Percentiles rank a stretch among this genome's conserved stretches.
Evolutionary conservation across 1,140 invertebrate species (phyloP).

Genomic region (Platorchestia sp.): DNA sequence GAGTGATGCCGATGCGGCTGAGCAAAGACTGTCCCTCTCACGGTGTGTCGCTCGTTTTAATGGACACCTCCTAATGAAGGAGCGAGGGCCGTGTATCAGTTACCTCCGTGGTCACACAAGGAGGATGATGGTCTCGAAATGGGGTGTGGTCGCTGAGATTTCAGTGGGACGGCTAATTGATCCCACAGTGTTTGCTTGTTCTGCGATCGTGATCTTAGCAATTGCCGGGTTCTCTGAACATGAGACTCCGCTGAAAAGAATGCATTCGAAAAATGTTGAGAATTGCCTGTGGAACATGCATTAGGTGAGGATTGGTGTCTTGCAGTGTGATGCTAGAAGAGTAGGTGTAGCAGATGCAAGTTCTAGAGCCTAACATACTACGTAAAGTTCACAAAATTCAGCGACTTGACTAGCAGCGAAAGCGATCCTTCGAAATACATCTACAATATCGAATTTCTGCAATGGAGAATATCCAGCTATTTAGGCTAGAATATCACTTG

Average conservation of each 20-base stretch:
- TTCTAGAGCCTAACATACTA: neutral
- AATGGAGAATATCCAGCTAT: neutral
- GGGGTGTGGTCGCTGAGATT: neutral
- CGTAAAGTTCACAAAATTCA: neutral
- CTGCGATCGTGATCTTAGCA: neutral
- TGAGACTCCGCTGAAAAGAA: neutral
- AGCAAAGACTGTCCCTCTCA: slow-evolving; percentile 22
- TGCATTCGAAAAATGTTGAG: neutral
- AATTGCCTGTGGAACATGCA: neutral
- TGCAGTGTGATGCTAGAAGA: neutral
- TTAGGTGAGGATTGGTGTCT: neutral
- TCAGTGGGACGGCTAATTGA: neutral
- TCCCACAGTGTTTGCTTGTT: neutral
- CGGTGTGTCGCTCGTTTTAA: slow-evolving; percentile 1
- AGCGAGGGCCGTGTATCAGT: slow-evolving; percentile 12
- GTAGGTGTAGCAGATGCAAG: neutral
- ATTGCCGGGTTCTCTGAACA: neutral
- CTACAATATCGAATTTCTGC: neutral
- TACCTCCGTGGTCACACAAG: neutral
- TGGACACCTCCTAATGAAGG: slow-evolving; percentile 40
- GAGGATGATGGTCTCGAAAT: neutral
- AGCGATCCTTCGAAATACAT: neutral
- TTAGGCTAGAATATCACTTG: neutral
- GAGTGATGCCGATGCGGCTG: slow-evolving; percentile 20
- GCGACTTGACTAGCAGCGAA: neutral